A percentile compares a stretch with the other conserved stretches of the same genome.
Evolutionary conservation across 2,113 vertebrate genomes (phyloP).

Genomic region (Brachyhypopomus occidentalis): DNA sequence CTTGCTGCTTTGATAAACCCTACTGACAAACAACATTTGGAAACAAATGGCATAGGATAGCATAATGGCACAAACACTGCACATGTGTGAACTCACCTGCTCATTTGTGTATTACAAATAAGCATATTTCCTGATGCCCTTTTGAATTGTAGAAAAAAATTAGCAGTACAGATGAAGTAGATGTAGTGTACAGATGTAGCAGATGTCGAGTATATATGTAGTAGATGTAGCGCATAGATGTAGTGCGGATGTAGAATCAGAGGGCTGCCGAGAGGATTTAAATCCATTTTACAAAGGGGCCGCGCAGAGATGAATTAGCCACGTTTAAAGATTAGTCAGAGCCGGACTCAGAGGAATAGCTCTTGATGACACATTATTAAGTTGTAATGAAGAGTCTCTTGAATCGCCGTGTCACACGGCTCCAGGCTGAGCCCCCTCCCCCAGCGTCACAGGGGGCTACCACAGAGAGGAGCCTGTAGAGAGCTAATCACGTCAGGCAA

Average conservation of each 20-base stretch:
- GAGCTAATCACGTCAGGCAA: slow-evolving; percentile 59
- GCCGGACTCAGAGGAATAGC: slow-evolving; percentile 47
- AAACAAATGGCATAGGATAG: background rate
- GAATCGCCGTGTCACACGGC: slow-evolving; percentile 31
- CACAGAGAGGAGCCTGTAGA: slow-evolving; percentile 50
- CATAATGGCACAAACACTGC: background rate
- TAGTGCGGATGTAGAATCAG: background rate
- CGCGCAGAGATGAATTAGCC: slow-evolving; percentile 53
- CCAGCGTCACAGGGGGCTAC: slow-evolving; percentile 37
- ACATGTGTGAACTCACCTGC: background rate
- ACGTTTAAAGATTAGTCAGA: slow-evolving; percentile 53
- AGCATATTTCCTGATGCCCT: background rate
- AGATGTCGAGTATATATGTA: no score
- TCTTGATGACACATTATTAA: slow-evolving; percentile 58
- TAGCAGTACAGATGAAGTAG: no score
- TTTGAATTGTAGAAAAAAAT: no score
- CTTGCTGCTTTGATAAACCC: slow-evolving; percentile 13
- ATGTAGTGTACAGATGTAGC: no score
- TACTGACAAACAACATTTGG: slow-evolving; percentile 3
- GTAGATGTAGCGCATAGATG: no score
- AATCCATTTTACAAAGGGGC: slow-evolving; percentile 42
- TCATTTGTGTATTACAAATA: background rate
- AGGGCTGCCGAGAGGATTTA: slow-evolving; percentile 23
- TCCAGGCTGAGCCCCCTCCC: slow-evolving; percentile 33
- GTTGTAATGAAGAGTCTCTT: slow-evolving; percentile 53